Conservation (phyloP, 2,888 invertebrate species). For the Caenorhabditis wallacei region DNA sequence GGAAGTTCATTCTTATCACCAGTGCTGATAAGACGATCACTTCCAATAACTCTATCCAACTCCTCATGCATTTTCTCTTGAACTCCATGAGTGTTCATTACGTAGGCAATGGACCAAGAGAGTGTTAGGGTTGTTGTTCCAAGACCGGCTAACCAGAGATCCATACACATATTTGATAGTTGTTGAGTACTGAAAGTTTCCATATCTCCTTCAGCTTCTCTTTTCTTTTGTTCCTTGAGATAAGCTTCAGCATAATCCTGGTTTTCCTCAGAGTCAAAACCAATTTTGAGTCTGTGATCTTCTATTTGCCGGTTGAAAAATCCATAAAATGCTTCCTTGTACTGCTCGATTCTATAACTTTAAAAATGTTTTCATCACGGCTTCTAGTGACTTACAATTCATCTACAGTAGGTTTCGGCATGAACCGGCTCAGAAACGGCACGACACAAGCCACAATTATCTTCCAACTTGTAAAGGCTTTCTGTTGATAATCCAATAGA, state of each 20-base stretch:
- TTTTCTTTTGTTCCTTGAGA: constrained; percentile 59
- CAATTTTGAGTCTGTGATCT: constrained; percentile 54
- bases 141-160: constrained; percentile 60
- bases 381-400: constrained; percentile 28
- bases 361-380: background rate
- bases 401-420: constrained; percentile 31
- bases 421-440: constrained; percentile 11
- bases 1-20: constrained; percentile 69
- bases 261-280: constrained; percentile 55
- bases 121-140: constrained; percentile 49
- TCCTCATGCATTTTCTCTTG: constrained; percentile 72
- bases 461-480: constrained; percentile 17
- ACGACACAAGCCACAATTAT: constrained; percentile 27
- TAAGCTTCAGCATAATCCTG: constrained; percentile 65
- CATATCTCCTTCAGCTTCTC: constrained; percentile 45
- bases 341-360: constrained; percentile 29
- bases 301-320: constrained; percentile 63
- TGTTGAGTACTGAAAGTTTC: constrained; percentile 48
- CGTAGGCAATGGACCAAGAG: constrained; percentile 50
- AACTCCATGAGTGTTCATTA: constrained; percentile 51
- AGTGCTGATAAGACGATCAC: constrained; percentile 65
- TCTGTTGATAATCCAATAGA: constrained; percentile 20
- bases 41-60: constrained; percentile 69
- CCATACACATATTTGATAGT: constrained; percentile 49
- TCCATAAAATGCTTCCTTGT: constrained; percentile 19